Evolutionary conservation across 2,113 vertebrate species (phyloP).

Genomic region (Cynoglossus semilaevis): DNA sequence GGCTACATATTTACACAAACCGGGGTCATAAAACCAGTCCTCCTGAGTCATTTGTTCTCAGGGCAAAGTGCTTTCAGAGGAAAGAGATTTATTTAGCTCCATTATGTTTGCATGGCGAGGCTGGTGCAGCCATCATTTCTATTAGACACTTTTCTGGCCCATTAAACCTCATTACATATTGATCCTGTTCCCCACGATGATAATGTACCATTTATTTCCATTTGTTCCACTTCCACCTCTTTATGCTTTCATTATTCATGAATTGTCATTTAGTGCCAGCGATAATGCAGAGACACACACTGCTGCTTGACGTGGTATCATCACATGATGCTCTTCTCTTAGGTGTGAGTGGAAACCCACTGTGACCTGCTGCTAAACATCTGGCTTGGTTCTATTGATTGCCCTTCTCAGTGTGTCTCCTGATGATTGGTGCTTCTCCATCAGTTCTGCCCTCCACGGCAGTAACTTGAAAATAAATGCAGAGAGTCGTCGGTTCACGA

Average conservation of each 20-base stretch:
- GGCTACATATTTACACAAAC: constrained; percentile 70
- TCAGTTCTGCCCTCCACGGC: neutral
- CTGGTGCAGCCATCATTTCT: constrained; percentile 60
- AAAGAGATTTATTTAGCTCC: constrained; percentile 62
- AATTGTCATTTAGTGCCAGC: constrained; percentile 28
- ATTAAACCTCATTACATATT: constrained; percentile 74
- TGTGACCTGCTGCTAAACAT: neutral
- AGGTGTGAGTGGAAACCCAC: neutral
- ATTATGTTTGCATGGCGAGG: constrained; percentile 60
- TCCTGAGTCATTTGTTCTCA: constrained; percentile 58
- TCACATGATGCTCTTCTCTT: neutral
- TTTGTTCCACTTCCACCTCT: constrained; percentile 43
- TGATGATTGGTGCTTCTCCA: neutral
- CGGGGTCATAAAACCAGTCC: constrained; percentile 57
- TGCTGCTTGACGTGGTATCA: constrained; percentile 6
- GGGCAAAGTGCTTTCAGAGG: constrained; percentile 59
- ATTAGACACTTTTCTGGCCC: constrained; percentile 69
- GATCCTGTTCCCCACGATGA: constrained; percentile 58
- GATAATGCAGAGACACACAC: constrained; percentile 13
- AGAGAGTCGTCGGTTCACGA: no score
- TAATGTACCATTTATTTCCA: constrained; percentile 58
- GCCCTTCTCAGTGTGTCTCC: neutral
- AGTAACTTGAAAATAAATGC: no score
- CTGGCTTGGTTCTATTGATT: neutral
- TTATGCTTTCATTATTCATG: constrained; percentile 49